Base-by-base conservation (phyloP, 1,140 invertebrate species). In the Apolygus lucorum region DNA sequence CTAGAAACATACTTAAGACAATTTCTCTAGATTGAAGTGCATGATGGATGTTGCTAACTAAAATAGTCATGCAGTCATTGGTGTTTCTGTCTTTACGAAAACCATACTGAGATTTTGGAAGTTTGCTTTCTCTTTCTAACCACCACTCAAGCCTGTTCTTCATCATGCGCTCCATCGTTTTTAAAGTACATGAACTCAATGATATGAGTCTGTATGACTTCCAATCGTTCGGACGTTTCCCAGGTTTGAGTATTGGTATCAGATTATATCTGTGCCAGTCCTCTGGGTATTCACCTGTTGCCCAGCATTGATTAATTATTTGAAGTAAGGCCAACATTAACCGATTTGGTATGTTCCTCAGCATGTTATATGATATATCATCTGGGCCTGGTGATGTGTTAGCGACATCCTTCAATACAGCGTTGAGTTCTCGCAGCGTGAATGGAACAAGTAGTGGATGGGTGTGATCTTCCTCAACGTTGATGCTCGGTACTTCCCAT, bases 141-240 rank as follows among this genome's bases (percentile, higher is more conserved):
- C 64, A 66, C 64, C 64, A 66, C 24, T 66, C 25, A n/a, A 66
- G 28, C 13, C 64, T 26, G 17, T 28, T 28, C 24, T 66, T 66
- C 2, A 66, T 28, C n/a, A 66, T 1, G 21, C 64, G 14, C 42
- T 66, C 64, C 28, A n/a, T 29, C 14, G 64, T 66, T 24, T 66
- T 66, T 14, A 28, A 21, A 66, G 28, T 29, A 66, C 64, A 66
- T 28, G 64, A 66, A 29, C 21, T 13, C 28, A 66, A 28, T 11
- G 28, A 25, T 13, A 66, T 66, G 1, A 29, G 64, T 66, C 64
- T 66, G 25, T 66, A 66, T 2, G n/a, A n/a, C n/a, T n/a, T n/a
- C n/a, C n/a, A n/a, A n/a, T n/a, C n/a, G n/a, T n/a, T n/a, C n/a
- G n/a, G 64, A 66, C n/a, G 17, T n/a, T 66, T 66, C 11, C 28